Percentiles rank a stretch among this genome's conserved stretches.
Conservation (phyloP, 2,797 vertebrate species). For the Euthynnus affinis region DNA sequence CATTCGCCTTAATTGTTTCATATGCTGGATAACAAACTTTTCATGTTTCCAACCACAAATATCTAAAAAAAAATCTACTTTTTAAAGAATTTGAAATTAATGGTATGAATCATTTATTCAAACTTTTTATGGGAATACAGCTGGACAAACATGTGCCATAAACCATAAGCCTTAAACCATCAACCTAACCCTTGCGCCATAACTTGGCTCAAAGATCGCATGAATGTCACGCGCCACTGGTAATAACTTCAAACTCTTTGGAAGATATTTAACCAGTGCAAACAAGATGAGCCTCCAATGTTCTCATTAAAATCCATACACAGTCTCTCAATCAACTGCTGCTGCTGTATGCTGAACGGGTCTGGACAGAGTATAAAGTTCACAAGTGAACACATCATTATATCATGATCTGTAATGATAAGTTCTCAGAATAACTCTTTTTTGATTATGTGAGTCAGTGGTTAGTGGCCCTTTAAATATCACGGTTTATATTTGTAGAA, state of each 20-base stretch:
- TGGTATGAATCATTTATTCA: background rate
- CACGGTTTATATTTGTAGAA: slow-evolving; percentile 82
- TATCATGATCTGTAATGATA: slow-evolving; percentile 84
- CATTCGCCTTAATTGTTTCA: background rate
- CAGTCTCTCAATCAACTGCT: slow-evolving; percentile 75
- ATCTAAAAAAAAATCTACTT: background rate
- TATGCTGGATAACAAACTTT: background rate
- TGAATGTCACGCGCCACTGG: slow-evolving; percentile 45
- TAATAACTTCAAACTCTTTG: slow-evolving; percentile 53
- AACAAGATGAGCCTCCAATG: slow-evolving; percentile 66
- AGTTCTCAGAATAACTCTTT: slow-evolving; percentile 84
- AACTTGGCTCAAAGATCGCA: slow-evolving; percentile 30
- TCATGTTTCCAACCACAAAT: background rate
- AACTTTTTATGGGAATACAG: slow-evolving; percentile 6
- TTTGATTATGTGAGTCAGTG: slow-evolving; percentile 80
- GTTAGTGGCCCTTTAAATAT: slow-evolving; percentile 87
- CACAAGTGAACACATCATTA: slow-evolving; percentile 82
- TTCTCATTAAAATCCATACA: slow-evolving; percentile 77
- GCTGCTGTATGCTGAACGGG: slow-evolving; percentile 64
- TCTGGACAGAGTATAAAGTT: slow-evolving; percentile 76
- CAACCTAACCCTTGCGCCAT: slow-evolving; percentile 6
- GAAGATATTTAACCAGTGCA: slow-evolving; percentile 57
- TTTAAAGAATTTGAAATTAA: background rate
- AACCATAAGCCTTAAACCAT: background rate
- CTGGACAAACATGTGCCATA: slow-evolving; percentile 4